Evolutionary conservation across 2,797 vertebrate species (phyloP).

Genomic region (Delichon dasypus): DNA sequence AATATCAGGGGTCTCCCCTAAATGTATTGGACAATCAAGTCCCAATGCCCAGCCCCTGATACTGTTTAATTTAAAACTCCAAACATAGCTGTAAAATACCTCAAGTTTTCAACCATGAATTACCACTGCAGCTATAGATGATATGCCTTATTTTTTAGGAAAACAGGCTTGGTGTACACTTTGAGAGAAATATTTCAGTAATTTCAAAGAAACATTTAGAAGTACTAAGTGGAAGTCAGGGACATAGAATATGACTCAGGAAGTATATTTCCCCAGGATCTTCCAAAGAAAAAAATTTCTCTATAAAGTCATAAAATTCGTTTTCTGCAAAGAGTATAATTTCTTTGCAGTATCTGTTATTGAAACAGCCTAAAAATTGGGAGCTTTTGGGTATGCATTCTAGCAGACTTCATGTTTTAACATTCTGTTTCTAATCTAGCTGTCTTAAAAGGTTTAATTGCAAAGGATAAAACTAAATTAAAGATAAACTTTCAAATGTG

Average conservation of each 20-base stretch:
- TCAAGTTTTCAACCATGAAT: not conserved
- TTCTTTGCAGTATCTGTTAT: not conserved
- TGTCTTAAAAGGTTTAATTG: conserved; percentile 32
- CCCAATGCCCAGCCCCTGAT: not conserved
- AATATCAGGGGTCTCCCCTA: not conserved
- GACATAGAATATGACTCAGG: not conserved
- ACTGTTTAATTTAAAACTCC: not conserved
- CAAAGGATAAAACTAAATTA: conserved; percentile 44
- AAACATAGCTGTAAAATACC: not conserved
- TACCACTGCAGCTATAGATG: not conserved
- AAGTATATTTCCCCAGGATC: not conserved
- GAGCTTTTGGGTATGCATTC: not conserved
- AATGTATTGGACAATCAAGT: not conserved
- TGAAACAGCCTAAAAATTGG: not conserved
- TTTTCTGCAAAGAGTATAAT: not conserved
- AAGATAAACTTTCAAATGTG: conserved; percentile 27
- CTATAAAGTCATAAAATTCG: not conserved
- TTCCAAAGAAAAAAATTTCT: not conserved
- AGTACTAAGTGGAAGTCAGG: not conserved
- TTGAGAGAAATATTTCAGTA: not conserved
- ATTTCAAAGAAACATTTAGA: not conserved
- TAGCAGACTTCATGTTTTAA: not conserved
- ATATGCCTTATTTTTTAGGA: not conserved
- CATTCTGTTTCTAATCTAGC: not conserved
- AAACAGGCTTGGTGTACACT: not conserved